A percentile compares a stretch with the other conserved stretches of the same genome.
These are phyloP conservation scores for Sycophaga agraensis DNA, from an alignment of 1,140 invertebrate genomes.

Conservation along the genomic window DNA sequence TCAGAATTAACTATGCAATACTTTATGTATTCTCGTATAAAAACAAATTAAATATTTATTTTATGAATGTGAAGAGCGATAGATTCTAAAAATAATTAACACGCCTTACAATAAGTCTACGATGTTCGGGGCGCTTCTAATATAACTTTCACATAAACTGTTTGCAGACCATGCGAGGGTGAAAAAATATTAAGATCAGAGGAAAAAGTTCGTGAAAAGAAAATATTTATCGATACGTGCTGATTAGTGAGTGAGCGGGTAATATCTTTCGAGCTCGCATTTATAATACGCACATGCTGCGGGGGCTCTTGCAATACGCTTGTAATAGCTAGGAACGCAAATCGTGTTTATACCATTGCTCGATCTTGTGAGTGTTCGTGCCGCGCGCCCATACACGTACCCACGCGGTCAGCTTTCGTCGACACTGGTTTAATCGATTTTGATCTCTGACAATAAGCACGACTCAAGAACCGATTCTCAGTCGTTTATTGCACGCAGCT, in stretches of 20 bases:
- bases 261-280: not conserved
- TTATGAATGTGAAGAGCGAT: too few relatives aligned
- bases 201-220: constrained; percentile 1
- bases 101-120: too few relatives aligned
- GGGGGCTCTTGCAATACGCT: too few relatives aligned
- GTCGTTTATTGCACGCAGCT: too few relatives aligned
- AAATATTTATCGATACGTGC: constrained; percentile 7
- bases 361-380: not conserved
- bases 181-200: not conserved
- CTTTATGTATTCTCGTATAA: too few relatives aligned
- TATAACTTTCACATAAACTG: too few relatives aligned
- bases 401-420: not conserved
- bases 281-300: not conserved
- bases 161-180: too few relatives aligned
- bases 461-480: too few relatives aligned
- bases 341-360: constrained; percentile 15
- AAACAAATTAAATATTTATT: too few relatives aligned
- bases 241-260: not conserved
- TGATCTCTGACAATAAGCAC: constrained; percentile 14
- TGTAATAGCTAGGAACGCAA: not conserved
- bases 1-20: too few relatives aligned
- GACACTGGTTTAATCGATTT: not conserved
- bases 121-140: too few relatives aligned
- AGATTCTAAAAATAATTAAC: too few relatives aligned
- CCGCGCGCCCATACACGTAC: not conserved